Evolutionary conservation across 2,888 invertebrate species (phyloP).

Genomic region (Dynastes hyllus): DNA sequence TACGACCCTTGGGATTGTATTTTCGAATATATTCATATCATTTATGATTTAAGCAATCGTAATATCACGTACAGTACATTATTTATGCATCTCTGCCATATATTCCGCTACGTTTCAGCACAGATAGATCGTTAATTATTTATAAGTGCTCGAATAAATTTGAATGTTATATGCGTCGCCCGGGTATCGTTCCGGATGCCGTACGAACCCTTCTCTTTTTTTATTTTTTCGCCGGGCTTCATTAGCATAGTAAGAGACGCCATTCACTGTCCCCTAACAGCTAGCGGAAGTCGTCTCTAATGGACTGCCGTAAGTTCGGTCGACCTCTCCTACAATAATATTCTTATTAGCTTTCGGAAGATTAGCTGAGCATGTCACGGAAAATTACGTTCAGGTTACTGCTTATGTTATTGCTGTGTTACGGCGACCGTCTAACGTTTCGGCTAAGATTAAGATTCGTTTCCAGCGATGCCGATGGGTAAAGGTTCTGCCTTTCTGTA

Average conservation of each 20-base stretch:
- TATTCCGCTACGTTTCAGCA: constrained; percentile 1
- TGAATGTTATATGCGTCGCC: constrained; percentile 29
- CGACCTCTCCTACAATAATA: constrained; percentile 39
- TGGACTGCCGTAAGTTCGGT: constrained; percentile 33
- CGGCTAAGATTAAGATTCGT: neutral
- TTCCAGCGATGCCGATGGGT: neutral
- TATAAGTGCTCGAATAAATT: constrained; percentile 36
- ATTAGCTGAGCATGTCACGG: constrained; percentile 23
- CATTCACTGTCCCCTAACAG: constrained; percentile 21
- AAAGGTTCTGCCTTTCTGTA: neutral
- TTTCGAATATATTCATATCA: neutral
- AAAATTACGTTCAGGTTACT: constrained; percentile 34
- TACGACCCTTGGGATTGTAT: neutral
- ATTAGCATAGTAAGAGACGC: constrained; percentile 36
- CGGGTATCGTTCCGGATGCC: constrained; percentile 25
- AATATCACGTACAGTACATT: neutral
- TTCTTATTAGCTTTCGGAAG: constrained; percentile 37
- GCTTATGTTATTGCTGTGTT: constrained; percentile 29
- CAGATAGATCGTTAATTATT: constrained; percentile 23
- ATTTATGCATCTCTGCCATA: neutral
- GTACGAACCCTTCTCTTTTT: neutral
- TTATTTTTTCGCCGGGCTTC: constrained; percentile 20
- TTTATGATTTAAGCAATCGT: neutral
- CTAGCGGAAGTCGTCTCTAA: constrained; percentile 42
- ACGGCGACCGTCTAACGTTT: neutral